phyloP scores from a whole-genome alignment of 2,113 vertebrate species.

The Fulmarus glacialis region DNA sequence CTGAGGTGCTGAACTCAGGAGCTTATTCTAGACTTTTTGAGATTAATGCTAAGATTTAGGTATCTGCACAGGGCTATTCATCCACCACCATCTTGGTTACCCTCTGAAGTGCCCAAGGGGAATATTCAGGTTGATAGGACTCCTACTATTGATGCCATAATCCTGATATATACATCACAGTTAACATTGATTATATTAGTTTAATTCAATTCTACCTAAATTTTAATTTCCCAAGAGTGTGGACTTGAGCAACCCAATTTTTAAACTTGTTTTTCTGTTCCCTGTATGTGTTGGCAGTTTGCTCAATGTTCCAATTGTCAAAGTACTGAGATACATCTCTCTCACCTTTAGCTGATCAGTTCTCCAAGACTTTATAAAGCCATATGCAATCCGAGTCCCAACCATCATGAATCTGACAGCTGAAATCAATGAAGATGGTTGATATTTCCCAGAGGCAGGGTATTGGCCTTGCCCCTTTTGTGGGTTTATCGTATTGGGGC shows the following conservation, averaged over 20 bases:
- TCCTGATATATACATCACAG: background rate
- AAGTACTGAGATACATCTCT: background rate
- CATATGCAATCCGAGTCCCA: background rate
- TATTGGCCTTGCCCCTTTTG: background rate
- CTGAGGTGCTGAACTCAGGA: background rate
- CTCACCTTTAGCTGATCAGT: background rate
- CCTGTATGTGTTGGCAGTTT: background rate
- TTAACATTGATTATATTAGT: background rate
- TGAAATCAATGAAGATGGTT: background rate
- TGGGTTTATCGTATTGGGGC: background rate
- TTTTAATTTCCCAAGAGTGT: background rate
- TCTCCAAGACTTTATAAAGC: background rate
- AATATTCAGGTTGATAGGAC: background rate
- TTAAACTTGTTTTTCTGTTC: background rate
- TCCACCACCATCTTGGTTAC: background rate
- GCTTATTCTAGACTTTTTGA: background rate
- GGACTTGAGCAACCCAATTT: background rate
- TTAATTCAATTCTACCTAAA: background rate
- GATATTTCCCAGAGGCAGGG: background rate
- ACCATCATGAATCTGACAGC: background rate
- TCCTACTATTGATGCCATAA: background rate
- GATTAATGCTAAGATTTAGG: background rate
- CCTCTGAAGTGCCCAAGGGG: fast-evolving
- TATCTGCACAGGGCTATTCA: background rate
- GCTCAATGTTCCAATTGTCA: background rate